These are phyloP conservation scores for Megamerina dolium DNA, from an alignment of 2,888 invertebrate species.

Conservation along the genomic window DNA sequence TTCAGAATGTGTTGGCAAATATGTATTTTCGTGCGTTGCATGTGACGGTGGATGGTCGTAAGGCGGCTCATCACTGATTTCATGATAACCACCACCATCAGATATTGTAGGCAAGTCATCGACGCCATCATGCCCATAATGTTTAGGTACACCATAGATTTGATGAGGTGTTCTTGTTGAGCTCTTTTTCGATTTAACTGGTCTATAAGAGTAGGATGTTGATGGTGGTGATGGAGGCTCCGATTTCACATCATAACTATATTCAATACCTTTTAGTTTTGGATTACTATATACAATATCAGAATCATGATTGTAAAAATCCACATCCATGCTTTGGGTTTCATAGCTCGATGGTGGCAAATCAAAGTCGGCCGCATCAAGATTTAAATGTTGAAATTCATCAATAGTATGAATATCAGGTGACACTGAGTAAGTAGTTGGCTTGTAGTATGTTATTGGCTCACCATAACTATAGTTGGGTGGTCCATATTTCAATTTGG, in stretches of 20 bases:
- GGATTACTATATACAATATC: constrained; percentile 24
- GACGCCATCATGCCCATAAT: constrained; percentile 1
- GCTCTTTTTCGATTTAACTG: constrained; percentile 5
- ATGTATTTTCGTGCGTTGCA: neutral
- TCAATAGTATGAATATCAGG: constrained; percentile 30
- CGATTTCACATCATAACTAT: constrained; percentile 16
- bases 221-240: constrained; percentile 11
- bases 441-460: constrained; percentile 28
- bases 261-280: constrained; percentile 32
- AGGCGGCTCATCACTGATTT: no score
- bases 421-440: constrained; percentile 19
- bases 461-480: constrained; percentile 24
- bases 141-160: constrained; percentile 29
- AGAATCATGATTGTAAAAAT: constrained; percentile 34
- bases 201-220: constrained; percentile 11
- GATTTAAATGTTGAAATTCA: constrained; percentile 35
- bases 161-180: constrained; percentile 24
- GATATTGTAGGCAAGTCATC: no score
- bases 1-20: neutral
- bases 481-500: constrained; percentile 36
- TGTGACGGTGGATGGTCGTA: constrained; percentile 6
- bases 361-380: constrained; percentile 34
- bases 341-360: constrained; percentile 39
- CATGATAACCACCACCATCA: no score
- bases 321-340: constrained; percentile 38